A percentile compares a stretch with the other conserved stretches of the same genome.
These are phyloP conservation scores for Dryococelus australis DNA, from an alignment of 2,888 invertebrate species.

Conservation along the genomic window DNA sequence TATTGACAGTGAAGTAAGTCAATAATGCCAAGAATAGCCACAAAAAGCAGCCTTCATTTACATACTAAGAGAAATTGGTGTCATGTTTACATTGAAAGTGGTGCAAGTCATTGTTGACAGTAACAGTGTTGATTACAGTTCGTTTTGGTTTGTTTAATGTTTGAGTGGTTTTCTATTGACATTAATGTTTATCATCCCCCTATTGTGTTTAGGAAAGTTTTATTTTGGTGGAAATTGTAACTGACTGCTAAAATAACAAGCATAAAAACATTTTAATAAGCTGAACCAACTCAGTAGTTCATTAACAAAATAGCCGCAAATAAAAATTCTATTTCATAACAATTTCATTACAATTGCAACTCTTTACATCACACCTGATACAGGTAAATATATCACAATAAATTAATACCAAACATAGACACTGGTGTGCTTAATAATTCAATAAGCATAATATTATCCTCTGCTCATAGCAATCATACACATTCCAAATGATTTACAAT, in stretches of 20 bases:
- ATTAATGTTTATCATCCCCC: background rate
- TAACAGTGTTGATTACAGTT: background rate
- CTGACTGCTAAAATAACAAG: background rate
- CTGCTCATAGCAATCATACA: no score
- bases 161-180: background rate
- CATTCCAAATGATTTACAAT: no score
- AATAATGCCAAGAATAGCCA: background rate
- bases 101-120: constrained; percentile 16
- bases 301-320: no score
- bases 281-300: no score
- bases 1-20: constrained; percentile 7
- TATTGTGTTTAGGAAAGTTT: background rate
- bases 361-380: no score
- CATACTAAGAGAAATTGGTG: background rate
- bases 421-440: no score
- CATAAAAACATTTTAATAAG: background rate
- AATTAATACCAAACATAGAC: no score
- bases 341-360: no score
- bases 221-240: background rate
- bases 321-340: no score
- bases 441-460: no score
- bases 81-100: background rate
- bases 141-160: constrained; percentile 16
- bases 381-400: no score
- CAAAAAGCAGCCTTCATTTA: background rate